Base-by-base conservation (phyloP, 2,113 vertebrate species). In the Vidua macroura region DNA sequence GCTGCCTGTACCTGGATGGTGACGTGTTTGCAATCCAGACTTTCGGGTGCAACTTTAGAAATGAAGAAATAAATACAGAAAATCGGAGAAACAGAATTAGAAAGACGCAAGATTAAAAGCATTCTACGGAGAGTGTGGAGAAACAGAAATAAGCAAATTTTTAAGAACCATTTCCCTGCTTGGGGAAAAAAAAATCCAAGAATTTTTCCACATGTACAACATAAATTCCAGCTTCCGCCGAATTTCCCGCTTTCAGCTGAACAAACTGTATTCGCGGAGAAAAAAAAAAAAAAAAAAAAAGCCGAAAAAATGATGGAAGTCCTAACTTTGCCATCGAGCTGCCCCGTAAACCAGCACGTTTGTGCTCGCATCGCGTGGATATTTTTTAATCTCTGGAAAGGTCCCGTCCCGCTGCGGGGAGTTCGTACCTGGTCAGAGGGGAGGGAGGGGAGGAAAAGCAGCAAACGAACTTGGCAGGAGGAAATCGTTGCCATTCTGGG, bases 391-490 rank as follows among this genome's bases (percentile, higher is more conserved):
- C 31, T 87, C 85, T 23, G 70, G 6, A n/a, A 73, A 85, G 46
- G 87, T 87, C 63, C 79, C 86, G 51, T 96, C 88, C 86, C 37
- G 9, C 94, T 81, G 76, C n/a, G 73, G 78, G 85, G 64, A 51
- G 91, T 13, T 73, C 10, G 48, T 77, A 94, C 83, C 90, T 85
- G 88, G 19, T 31, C 72, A 20, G 77, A 56, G 41, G 66, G 66
- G 58, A 70, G 59, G 62, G 60, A 60, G 51, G 44, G 67, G 53
- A 73, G 39, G 39, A 77, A 67, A 75, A 84, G 64, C 27, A 37
- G 59, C 79, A 72, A 96, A 97, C 93, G 94, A 94, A 90, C 59
- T 75, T 74, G 80, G 48, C 82, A 44, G 76, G 19, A 77, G 20
- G 43, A 46, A 81, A 81, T 44, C 44, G 60, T 33, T 93, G 31